Base-by-base conservation (phyloP, 1,140 invertebrate genomes). In the Hycleus phaleratus region DNA sequence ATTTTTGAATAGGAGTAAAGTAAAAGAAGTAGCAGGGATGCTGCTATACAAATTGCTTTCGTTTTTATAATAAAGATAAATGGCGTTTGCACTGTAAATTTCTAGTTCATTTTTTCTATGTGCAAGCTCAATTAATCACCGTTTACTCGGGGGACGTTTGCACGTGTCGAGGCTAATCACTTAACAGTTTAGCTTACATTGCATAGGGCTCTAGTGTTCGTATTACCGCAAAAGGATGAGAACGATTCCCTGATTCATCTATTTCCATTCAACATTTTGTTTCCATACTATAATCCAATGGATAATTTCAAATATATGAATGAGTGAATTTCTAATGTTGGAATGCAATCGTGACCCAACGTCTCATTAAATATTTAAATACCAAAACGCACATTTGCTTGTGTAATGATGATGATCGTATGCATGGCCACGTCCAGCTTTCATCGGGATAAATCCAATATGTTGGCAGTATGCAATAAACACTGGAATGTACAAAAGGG, bases 141-240 rank as follows among this genome's bases (percentile, higher is more conserved):
- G 54, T 57, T 61, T 49, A 48, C 49, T 52, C 54, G 42, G 38
- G 54, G 49, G 55, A 47, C 47, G n/a, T 7, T 32, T 44, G 54
- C 54, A 57, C 55, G 54, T 61, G 59, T 61, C 59, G 55, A 57
- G 48, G 57, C 55, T 61, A 61, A 61, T 61, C 59, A 61, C 59
- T 61, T 61, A 61, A 46, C 59, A 57, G 54, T 48, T 49, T 60
- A 54, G 52, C 46, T 53, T 53, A 53, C 32, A 7, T 32, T 32
- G 32, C 32, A 7, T 32, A 32, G 32, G 32, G 4, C 32, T 32
- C 32, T 32, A 5, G 4, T 32, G 32, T 32, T 32, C 4, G 7
- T 32, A 32, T 32, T 32, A 32, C 32, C 4, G 8, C 46, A 25
- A 32, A n/a, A 32, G 26, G 48, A 49, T 25, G 48, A 26, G 48